A percentile compares a stretch with the other conserved stretches of the same genome.
Evolutionary conservation across 2,797 vertebrate genomes (phyloP).

Genomic region (Chlorospingus semifuscus): DNA sequence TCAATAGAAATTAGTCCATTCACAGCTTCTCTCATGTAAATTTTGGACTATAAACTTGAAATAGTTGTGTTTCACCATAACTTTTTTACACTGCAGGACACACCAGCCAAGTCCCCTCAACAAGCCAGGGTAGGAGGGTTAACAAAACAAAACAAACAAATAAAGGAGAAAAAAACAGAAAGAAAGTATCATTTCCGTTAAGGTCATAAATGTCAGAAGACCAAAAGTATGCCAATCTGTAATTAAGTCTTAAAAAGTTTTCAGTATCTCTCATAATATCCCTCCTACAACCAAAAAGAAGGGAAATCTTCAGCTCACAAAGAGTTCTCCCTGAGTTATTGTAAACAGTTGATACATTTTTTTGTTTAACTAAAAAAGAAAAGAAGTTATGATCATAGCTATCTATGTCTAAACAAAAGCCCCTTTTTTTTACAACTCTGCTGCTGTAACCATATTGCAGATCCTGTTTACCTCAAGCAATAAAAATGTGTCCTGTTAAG

Average conservation of each 20-base stretch:
- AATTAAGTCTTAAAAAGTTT: neutral
- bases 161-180: neutral
- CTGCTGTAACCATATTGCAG: neutral
- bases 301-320: neutral
- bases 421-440: neutral
- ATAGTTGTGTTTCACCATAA: neutral
- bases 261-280: neutral
- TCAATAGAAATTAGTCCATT: neutral
- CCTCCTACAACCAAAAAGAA: neutral
- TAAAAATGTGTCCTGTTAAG: neutral
- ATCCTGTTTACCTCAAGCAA: neutral
- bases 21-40: neutral
- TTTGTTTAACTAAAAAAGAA: neutral
- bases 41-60: neutral
- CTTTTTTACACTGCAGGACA: neutral
- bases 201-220: neutral
- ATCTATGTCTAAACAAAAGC: neutral
- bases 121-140: accelerated
- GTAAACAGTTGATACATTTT: neutral
- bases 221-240: neutral
- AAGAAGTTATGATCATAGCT: neutral
- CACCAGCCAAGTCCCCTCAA: neutral
- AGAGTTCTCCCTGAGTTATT: neutral
- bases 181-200: neutral
- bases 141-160: neutral